Evolutionary conservation across 2,888 invertebrate species (phyloP).

Genomic region (Dolichopus griseipennis): DNA sequence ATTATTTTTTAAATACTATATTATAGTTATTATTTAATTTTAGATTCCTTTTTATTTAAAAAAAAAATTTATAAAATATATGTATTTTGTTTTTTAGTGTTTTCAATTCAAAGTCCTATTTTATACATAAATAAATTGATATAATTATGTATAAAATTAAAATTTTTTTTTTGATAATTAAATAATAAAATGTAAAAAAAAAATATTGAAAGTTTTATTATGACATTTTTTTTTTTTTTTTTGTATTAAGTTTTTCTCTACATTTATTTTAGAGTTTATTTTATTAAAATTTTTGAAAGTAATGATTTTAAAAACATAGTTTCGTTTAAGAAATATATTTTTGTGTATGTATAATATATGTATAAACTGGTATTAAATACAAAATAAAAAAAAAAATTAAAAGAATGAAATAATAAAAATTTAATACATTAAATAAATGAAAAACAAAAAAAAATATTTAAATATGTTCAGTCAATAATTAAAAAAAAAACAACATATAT

Average conservation of each 20-base stretch:
- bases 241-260: background rate
- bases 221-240: background rate
- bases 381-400: background rate
- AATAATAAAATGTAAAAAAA: background rate
- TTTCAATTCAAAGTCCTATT: too few species aligned
- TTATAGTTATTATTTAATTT: too few species aligned
- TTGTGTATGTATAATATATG: background rate
- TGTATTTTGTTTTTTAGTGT: too few species aligned
- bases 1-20: background rate
- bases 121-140: too few species aligned
- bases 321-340: slow-evolving; percentile 6
- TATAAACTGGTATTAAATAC: too few species aligned
- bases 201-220: background rate
- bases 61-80: too few species aligned
- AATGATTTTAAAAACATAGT: background rate
- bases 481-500: background rate
- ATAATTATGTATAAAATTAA: background rate
- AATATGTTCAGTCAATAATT: background rate
- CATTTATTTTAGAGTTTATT: background rate
- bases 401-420: background rate
- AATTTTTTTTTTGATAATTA: background rate
- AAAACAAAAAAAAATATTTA: background rate
- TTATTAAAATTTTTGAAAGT: background rate
- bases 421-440: background rate
- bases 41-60: background rate